A percentile compares a stretch with the other conserved stretches of the same genome.
Evolutionary conservation across 2,113 vertebrate genomes (phyloP).

Genomic region (Illadopsis cleaveri): DNA sequence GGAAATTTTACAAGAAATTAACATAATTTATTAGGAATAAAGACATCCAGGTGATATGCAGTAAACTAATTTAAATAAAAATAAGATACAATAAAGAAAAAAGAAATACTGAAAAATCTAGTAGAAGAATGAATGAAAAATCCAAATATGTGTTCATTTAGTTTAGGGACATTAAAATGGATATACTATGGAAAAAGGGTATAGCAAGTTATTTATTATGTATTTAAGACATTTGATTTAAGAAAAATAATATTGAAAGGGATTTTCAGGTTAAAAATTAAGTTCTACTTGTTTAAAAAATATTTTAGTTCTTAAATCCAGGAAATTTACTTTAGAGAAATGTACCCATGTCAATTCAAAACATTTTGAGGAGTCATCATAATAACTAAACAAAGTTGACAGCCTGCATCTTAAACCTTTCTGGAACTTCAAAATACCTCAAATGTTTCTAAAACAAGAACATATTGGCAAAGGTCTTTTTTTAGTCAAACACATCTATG

Average conservation of each 20-base stretch:
- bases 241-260: not conserved
- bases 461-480: slow-evolving; percentile 17
- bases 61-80: not conserved
- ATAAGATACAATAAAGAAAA: not conserved
- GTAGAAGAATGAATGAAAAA: not conserved
- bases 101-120: not conserved
- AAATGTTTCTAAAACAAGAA: slow-evolving; percentile 42
- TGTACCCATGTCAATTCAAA: not conserved
- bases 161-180: fast-evolving
- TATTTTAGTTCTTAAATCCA: not conserved
- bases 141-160: not conserved
- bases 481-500: slow-evolving; percentile 37
- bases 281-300: not conserved
- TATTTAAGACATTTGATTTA: not conserved
- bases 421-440: slow-evolving; percentile 21
- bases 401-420: slow-evolving; percentile 18
- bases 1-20: not conserved
- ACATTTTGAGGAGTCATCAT: not conserved
- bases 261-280: not conserved
- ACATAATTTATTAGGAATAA: not conserved
- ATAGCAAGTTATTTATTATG: not conserved
- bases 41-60: not conserved
- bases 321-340: not conserved
- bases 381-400: slow-evolving; percentile 6
- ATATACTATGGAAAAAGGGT: not conserved